These are phyloP conservation scores for Iselma pallidipennis DNA, from an alignment of 2,888 invertebrate species.

Conservation along the genomic window DNA sequence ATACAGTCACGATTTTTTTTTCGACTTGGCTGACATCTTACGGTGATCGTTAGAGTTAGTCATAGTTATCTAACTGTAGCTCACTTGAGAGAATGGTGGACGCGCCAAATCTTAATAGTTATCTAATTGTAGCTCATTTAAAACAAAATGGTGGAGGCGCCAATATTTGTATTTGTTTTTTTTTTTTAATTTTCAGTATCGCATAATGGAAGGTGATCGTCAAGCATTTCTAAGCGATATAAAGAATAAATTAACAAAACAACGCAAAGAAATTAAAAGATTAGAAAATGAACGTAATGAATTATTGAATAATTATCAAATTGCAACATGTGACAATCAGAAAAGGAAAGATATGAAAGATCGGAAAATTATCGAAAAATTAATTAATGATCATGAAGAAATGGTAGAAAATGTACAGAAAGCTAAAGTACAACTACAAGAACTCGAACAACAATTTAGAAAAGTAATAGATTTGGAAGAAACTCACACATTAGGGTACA, in stretches of 20 bases:
- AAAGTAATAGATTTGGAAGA: no score
- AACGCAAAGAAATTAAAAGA: constrained; percentile 64
- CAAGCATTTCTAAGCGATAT: constrained; percentile 71
- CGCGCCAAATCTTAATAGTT: neutral
- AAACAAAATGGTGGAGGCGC: neutral
- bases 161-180: neutral
- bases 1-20: no score
- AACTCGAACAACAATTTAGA: constrained; percentile 59
- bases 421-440: constrained; percentile 53
- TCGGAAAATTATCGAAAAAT: constrained; percentile 58
- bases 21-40: no score
- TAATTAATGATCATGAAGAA: constrained; percentile 62
- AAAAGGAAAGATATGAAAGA: constrained; percentile 60
- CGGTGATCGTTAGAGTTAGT: no score
- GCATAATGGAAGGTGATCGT: constrained; percentile 82
- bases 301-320: constrained; percentile 65
- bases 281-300: constrained; percentile 67
- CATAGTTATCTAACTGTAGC: no score
- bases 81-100: no score
- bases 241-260: constrained; percentile 66
- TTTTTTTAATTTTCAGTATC: constrained; percentile 58
- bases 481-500: no score
- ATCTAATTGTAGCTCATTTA: neutral
- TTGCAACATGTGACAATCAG: constrained; percentile 63
- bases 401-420: constrained; percentile 49